Conservation (phyloP, 2,797 vertebrate genomes). For the Antrozous pallidus region DNA sequence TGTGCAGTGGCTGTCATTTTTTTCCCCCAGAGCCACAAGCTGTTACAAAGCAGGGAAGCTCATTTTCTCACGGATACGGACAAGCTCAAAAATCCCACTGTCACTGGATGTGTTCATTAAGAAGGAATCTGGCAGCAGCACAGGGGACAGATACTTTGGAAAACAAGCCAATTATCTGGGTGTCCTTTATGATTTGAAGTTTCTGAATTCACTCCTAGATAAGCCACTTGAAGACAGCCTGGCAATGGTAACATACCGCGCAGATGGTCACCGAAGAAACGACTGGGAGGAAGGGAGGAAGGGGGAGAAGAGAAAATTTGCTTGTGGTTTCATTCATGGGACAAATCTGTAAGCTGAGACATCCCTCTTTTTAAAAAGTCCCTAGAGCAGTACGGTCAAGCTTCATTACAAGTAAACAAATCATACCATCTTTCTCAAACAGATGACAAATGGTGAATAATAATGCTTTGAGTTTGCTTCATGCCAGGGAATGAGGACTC, state of each 20-base stretch:
- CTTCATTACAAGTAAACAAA: constrained; percentile 68
- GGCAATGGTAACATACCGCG: constrained; percentile 30
- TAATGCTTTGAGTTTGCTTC: not conserved
- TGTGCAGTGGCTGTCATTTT: constrained; percentile 72
- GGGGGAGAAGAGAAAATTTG: constrained; percentile 18
- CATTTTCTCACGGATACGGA: constrained; percentile 76
- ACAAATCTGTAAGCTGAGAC: constrained; percentile 69
- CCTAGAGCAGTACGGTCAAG: constrained; percentile 66
- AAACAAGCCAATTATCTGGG: constrained; percentile 70
- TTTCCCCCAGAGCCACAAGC: constrained; percentile 66
- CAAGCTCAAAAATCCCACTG: constrained; percentile 75
- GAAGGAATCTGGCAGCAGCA: constrained; percentile 60
- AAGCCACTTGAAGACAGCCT: constrained; percentile 47
- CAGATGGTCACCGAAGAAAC: constrained; percentile 62
- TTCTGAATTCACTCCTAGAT: constrained; percentile 67
- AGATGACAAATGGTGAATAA: constrained; percentile 56
- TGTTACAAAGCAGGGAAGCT: constrained; percentile 68
- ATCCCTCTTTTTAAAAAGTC: constrained; percentile 66
- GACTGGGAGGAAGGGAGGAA: not conserved
- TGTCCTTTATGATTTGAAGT: constrained; percentile 67
- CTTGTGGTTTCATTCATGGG: constrained; percentile 68
- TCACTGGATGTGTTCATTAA: constrained; percentile 78
- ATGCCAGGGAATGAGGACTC: constrained; percentile 31
- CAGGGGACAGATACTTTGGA: constrained; percentile 63
- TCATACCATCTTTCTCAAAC: constrained; percentile 55